Percentiles rank a stretch among this genome's conserved stretches.
Evolutionary conservation across 2,797 vertebrate species (phyloP).

Genomic region (Anabacerthia variegaticeps): DNA sequence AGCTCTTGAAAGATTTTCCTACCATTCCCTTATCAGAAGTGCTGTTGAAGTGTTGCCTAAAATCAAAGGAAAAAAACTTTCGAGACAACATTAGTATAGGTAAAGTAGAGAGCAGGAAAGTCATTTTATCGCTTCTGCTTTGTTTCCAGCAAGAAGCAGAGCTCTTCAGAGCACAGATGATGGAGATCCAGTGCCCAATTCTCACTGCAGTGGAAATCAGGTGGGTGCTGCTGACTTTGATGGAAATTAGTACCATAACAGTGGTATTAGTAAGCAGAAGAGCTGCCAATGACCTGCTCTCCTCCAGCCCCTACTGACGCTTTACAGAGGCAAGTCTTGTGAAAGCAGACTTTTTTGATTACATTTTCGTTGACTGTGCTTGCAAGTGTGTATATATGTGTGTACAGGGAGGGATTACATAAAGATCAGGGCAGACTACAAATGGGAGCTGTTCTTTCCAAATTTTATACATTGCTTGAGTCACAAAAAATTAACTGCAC

Average conservation of each 20-base stretch:
- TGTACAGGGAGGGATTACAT: background rate
- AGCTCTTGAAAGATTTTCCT: background rate
- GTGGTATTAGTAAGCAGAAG: background rate
- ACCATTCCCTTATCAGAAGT: background rate
- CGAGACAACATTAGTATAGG: too few species aligned
- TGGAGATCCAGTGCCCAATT: background rate
- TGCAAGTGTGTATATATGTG: background rate
- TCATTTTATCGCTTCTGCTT: background rate
- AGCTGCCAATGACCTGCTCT: background rate
- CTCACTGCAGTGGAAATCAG: background rate
- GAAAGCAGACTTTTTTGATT: background rate
- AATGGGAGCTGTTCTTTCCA: background rate
- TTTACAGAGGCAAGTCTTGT: background rate
- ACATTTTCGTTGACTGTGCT: background rate
- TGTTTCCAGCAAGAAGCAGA: background rate
- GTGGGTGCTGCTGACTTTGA: background rate
- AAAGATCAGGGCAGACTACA: background rate
- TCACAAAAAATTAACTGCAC: conserved; percentile 5
- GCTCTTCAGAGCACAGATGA: background rate
- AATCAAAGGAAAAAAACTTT: too few species aligned
- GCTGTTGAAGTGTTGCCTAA: background rate
- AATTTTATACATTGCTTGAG: background rate
- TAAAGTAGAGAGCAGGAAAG: background rate
- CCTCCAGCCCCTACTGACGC: background rate
- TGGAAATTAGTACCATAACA: background rate